These are phyloP conservation scores for Probaryconus sp. DNA, from an alignment of 1,140 invertebrate genomes.

Conservation along the genomic window DNA sequence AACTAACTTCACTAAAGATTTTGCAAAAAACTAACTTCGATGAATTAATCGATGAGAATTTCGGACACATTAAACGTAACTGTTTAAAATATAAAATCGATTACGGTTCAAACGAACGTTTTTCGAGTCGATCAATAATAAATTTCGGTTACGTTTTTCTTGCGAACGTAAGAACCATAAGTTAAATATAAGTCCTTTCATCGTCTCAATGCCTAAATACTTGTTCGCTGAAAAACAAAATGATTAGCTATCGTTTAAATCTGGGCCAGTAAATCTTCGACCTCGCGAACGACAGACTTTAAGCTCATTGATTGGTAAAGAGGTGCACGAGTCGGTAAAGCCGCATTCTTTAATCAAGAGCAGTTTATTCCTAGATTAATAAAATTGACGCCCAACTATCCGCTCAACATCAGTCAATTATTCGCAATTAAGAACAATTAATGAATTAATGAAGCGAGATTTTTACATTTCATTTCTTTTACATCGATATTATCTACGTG, in stretches of 20 bases:
- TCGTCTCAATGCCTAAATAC: slow-evolving; percentile 53
- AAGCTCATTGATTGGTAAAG: slow-evolving; percentile 54
- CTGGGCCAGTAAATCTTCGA: slow-evolving; percentile 58
- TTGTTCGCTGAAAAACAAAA: slow-evolving; percentile 64
- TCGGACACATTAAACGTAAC: too few relatives aligned
- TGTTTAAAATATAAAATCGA: too few relatives aligned
- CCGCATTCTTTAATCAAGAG: slow-evolving; percentile 7
- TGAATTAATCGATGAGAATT: too few relatives aligned
- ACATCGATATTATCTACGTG: too few relatives aligned
- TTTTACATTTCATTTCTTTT: background rate
- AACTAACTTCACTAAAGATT: too few relatives aligned
- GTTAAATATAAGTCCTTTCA: slow-evolving; percentile 38
- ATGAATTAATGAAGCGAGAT: background rate
- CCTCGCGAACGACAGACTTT: slow-evolving; percentile 38
- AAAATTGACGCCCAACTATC: slow-evolving; percentile 33
- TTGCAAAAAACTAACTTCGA: too few relatives aligned
- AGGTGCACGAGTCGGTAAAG: slow-evolving; percentile 66
- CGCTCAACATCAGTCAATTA: slow-evolving; percentile 65
- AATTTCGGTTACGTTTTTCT: too few relatives aligned
- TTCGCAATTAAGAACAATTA: slow-evolving; percentile 67
- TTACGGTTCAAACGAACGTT: too few relatives aligned
- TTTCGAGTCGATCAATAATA: too few relatives aligned
- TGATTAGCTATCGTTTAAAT: slow-evolving; percentile 64
- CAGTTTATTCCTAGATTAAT: slow-evolving; percentile 2
- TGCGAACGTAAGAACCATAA: background rate